phyloP scores from a whole-genome alignment of 1,140 invertebrate species.

The Drosophila ohnishii region DNA sequence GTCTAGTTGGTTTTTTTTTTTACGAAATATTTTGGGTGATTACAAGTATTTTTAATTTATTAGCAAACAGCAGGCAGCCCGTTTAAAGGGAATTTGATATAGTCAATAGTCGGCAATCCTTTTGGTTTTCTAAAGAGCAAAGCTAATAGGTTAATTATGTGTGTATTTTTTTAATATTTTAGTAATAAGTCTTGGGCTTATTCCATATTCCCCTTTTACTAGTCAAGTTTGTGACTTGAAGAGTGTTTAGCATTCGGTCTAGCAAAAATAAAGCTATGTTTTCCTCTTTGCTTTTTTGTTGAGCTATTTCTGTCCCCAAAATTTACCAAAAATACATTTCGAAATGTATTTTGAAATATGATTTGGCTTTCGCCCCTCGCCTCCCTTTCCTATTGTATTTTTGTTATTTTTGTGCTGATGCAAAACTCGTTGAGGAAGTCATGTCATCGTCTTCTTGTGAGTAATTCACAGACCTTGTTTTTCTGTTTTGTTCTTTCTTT shows the following conservation, averaged over 20 bases:
- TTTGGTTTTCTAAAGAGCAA: not conserved
- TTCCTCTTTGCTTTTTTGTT: not conserved
- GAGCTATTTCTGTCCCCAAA: constrained; percentile 14
- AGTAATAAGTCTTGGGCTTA: no score
- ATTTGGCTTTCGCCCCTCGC: not conserved
- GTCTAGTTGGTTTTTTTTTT: constrained; percentile 13
- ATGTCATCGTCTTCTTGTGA: constrained; percentile 8
- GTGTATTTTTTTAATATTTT: no score
- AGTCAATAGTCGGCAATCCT: constrained; percentile 7
- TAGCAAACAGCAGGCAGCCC: constrained; percentile 21
- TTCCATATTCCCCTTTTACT: not conserved
- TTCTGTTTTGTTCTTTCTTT: not conserved
- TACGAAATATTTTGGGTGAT: constrained; percentile 35
- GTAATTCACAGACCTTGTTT: constrained; percentile 26
- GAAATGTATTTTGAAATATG: constrained; percentile 28
- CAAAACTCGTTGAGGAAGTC: constrained; percentile 19
- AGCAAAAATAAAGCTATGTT: not conserved
- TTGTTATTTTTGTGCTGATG: constrained; percentile 16
- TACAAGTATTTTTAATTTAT: constrained; percentile 35
- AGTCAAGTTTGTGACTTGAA: not conserved
- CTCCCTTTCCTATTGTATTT: not conserved
- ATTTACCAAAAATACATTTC: constrained; percentile 24
- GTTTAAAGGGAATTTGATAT: constrained; percentile 31
- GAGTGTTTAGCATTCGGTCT: constrained; percentile 1
- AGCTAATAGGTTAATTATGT: not conserved